A percentile compares a stretch with the other conserved stretches of the same genome.
phyloP scores from a whole-genome alignment of 2,113 vertebrate species.

The Bos indicus region DNA sequence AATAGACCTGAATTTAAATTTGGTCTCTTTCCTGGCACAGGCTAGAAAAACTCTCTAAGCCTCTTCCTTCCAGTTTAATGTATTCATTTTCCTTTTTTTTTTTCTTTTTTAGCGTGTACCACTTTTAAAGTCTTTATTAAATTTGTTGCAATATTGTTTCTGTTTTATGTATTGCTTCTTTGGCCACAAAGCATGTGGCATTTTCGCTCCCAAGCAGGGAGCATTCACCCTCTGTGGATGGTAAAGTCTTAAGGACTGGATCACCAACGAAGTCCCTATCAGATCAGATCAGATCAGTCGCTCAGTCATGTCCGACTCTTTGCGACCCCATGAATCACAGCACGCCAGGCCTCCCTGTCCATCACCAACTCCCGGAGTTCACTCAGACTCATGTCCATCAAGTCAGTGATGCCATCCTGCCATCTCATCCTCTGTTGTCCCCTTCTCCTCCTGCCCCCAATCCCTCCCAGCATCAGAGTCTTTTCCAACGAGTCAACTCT shows the following conservation, averaged over 20 bases:
- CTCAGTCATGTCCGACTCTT: too few relatives aligned
- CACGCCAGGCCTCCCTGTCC: too few relatives aligned
- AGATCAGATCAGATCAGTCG: too few relatives aligned
- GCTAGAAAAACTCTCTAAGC: background rate
- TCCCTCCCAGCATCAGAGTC: too few relatives aligned
- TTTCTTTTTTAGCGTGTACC: background rate
- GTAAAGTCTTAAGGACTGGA: background rate
- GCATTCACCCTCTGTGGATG: background rate
- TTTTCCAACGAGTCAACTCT: too few relatives aligned
- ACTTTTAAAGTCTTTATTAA: background rate
- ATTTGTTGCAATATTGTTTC: background rate
- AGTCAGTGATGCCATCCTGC: too few relatives aligned
- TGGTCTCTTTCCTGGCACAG: background rate
- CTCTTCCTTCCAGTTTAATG: background rate
- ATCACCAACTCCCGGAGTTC: too few relatives aligned
- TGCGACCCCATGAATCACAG: too few relatives aligned
- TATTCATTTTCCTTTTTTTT: background rate
- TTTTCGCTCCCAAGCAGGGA: background rate
- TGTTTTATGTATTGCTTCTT: background rate
- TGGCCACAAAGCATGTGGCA: background rate
- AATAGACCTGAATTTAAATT: background rate
- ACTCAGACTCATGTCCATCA: too few relatives aligned
- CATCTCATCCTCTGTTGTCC: too few relatives aligned
- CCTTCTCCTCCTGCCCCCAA: too few relatives aligned
- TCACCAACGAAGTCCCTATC: background rate